Percentiles rank a stretch among this genome's conserved stretches.
These are phyloP conservation scores for Chrosomus eos DNA, from an alignment of 2,797 vertebrate genomes.

Conservation along the genomic window DNA sequence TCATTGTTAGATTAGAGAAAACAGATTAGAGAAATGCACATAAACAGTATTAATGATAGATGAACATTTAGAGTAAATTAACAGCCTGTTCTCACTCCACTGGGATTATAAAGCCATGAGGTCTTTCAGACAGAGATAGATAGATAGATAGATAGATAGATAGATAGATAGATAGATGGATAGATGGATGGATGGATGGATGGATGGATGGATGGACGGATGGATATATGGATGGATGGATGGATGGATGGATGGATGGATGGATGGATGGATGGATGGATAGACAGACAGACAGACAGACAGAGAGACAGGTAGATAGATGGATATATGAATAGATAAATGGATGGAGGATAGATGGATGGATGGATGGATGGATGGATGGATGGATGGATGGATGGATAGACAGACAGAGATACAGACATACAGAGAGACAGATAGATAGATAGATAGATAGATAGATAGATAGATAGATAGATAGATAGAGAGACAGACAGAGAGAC, in stretches of 20 bases:
- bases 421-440: no score
- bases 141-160: accelerated
- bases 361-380: accelerated
- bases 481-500: accelerated
- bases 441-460: no score
- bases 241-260: no score
- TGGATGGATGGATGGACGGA: accelerated
- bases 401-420: accelerated
- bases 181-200: accelerated
- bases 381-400: accelerated
- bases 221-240: no score
- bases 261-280: accelerated
- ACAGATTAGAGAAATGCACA: background rate
- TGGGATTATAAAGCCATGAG: background rate
- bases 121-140: background rate
- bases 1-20: background rate
- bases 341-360: accelerated
- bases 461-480: no score
- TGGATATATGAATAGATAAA: no score
- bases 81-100: background rate
- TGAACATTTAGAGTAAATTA: background rate
- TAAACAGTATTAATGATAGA: background rate
- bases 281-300: no score
- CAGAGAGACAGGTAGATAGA: no score
- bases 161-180: no score